A percentile compares a stretch with the other conserved stretches of the same genome.
Conservation (phyloP, 1,140 invertebrate species). For the Achroia grisella region DNA sequence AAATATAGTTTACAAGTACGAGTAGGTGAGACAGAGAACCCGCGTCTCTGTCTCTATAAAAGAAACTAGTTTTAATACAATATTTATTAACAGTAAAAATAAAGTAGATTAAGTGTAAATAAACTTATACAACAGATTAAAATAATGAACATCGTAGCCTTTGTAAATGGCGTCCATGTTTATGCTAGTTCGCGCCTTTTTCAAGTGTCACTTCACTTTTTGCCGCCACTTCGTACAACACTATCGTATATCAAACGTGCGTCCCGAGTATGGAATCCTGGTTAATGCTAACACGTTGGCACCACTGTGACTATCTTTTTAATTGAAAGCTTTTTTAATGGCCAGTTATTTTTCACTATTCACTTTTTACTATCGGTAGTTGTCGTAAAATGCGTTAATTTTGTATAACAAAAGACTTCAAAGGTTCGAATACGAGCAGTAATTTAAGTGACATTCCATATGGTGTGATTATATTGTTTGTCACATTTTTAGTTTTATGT, state of each 20-base stretch:
- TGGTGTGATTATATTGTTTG: constrained; percentile 44
- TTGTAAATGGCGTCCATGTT: constrained; percentile 57
- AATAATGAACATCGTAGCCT: constrained; percentile 28
- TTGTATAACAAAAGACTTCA: constrained; percentile 63
- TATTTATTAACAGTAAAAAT: too few species aligned
- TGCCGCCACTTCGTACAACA: constrained; percentile 64
- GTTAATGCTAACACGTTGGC: constrained; percentile 54
- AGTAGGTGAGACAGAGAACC: too few species aligned
- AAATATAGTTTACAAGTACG: too few species aligned
- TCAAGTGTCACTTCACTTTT: constrained; percentile 71
- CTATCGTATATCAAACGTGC: constrained; percentile 70
- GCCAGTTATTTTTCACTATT: constrained; percentile 42
- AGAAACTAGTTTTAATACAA: too few species aligned
- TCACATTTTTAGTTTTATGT: constrained; percentile 58
- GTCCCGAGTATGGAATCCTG: constrained; percentile 33
- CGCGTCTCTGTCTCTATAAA: too few species aligned
- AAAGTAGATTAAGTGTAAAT: too few species aligned
- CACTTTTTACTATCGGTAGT: constrained; percentile 55
- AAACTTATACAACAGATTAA: background rate
- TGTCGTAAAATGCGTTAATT: constrained; percentile 52
- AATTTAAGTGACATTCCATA: constrained; percentile 48
- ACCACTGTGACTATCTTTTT: constrained; percentile 67
- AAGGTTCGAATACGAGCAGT: constrained; percentile 40
- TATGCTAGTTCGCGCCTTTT: constrained; percentile 69
- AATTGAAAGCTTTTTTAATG: constrained; percentile 66